Evolutionary conservation across 2,888 invertebrate genomes (phyloP), one percentile per base, ranked within the genome.

Genomic region (Aspidiotus rigidus): DNA sequence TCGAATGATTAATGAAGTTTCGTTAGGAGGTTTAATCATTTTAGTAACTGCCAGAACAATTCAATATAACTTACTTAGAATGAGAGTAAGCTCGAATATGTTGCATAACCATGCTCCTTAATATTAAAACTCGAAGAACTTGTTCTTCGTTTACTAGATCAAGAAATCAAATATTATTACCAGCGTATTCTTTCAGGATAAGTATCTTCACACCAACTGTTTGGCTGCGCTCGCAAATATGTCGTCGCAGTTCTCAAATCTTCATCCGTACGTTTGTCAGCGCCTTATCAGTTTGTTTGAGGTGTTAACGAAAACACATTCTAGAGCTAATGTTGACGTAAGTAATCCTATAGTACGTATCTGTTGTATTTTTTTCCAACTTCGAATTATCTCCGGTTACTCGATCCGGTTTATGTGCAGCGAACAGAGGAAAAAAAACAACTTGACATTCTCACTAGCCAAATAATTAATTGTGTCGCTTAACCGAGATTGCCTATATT

Each of bases 131-230:
- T 28, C 28, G 28, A 28, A 28, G 28, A 28, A 28, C 28, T 28
- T 28, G 28, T 28, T 28, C 28, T 1, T 28, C 28, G 28, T 28
- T 28, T 5, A 28, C 28, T 28, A 28, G 28, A 28, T 28, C 28
- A 28, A 28, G 5, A 28, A 28, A 28, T 28, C 28, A 28, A 28
- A 28, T 28, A 28, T 28, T 28, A 28, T 28, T 28, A 28, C 28
- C 28, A 5, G 1, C 28, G 28, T 28, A 28, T 28, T 28, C 28
- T 49, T 49, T 57, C 74, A 85, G 84, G 97, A 97, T 78, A 95
- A 96, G 79, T 99, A 99, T 79, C 83, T 99, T 16, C 99, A 99
- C 78, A 98, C 97, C 5, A 99, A 99, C 80, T 98, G 98, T 77
- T 81, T 99, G 72, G 99, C 99, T 2, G 97, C 98, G 7, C 83